Evolutionary conservation across 2,888 invertebrate genomes (phyloP).

Genomic region (Ophion obscuratus): DNA sequence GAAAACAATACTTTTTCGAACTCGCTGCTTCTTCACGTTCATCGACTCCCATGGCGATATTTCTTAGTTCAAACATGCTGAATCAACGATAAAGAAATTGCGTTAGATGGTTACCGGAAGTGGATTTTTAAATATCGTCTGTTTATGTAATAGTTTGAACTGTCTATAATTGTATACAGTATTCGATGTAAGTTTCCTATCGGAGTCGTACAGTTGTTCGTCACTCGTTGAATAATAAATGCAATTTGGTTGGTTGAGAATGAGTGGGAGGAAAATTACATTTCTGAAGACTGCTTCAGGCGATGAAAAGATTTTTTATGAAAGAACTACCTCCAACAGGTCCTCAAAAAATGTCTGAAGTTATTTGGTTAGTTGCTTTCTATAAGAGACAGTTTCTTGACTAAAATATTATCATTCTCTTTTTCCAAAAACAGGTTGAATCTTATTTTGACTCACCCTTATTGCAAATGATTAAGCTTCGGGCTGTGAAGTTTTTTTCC

Average conservation of each 20-base stretch:
- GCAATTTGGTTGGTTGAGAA: background rate
- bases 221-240: background rate
- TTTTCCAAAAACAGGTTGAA: too few relatives aligned
- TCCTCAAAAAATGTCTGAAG: background rate
- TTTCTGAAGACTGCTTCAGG: background rate
- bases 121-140: background rate
- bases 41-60: background rate
- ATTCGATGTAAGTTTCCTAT: background rate
- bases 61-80: background rate
- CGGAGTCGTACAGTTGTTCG: background rate
- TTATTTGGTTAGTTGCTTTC: background rate
- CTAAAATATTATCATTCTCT: background rate
- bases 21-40: conserved; percentile 18
- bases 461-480: background rate
- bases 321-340: background rate
- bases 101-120: background rate
- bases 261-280: background rate
- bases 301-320: background rate
- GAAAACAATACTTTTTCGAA: background rate
- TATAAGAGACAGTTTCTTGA: background rate
- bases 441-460: background rate
- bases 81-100: background rate
- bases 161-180: background rate
- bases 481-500: background rate
- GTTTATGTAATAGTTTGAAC: background rate